A percentile compares a stretch with the other conserved stretches of the same genome.
Conservation (phyloP, 2,888 invertebrate genomes). For the Drepana falcataria region DNA sequence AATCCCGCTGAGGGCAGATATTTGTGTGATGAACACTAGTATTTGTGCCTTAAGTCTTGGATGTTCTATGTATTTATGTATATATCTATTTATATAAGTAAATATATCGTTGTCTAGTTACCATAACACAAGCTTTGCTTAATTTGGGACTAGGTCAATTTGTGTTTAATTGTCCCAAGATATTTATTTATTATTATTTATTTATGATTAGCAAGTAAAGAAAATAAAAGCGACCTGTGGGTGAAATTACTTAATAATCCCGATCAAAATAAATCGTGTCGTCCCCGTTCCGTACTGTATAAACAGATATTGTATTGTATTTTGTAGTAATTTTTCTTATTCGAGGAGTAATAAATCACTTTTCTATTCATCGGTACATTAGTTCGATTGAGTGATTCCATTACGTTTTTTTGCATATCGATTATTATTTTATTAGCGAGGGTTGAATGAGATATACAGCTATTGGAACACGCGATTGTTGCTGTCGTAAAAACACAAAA, state of each 20-base stretch:
- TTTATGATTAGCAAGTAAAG: too few species aligned
- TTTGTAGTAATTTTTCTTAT: conserved; percentile 75
- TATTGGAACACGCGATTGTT: neutral
- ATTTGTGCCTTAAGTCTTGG: too few species aligned
- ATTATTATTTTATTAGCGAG: conserved; percentile 45
- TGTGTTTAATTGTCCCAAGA: too few species aligned
- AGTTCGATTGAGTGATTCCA: conserved; percentile 75
- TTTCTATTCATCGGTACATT: conserved; percentile 65
- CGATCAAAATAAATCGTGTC: conserved; percentile 4
- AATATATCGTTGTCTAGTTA: too few species aligned
- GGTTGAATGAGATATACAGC: conserved; percentile 4
- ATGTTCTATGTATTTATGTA: too few species aligned
- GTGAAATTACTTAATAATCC: neutral
- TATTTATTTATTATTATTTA: too few species aligned
- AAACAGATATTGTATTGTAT: conserved; percentile 36
- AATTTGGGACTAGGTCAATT: too few species aligned
- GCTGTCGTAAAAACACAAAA: neutral
- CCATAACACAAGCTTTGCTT: too few species aligned
- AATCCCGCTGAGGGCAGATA: too few species aligned
- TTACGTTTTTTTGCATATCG: conserved; percentile 71
- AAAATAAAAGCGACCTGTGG: too few species aligned
- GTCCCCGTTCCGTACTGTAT: conserved; percentile 31
- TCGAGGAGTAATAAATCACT: conserved; percentile 68
- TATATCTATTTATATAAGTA: too few species aligned
- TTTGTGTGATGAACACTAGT: too few species aligned